Percentiles rank a stretch among this genome's conserved stretches.
Conservation (phyloP, 2,797 vertebrate species). For the Netta rufina region DNA sequence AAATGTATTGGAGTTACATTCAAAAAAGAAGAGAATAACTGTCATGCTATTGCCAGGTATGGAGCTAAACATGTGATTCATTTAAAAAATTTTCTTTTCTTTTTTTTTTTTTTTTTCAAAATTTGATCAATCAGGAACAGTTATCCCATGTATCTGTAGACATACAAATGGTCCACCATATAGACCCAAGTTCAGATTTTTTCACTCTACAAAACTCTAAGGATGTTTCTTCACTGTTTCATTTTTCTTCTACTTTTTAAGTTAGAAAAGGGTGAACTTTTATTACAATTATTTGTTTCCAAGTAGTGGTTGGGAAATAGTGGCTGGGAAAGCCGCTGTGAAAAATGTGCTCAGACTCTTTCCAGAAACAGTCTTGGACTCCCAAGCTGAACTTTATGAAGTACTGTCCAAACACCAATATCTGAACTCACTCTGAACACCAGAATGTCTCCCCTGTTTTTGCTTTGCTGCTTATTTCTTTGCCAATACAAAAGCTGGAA, state of each 20-base stretch:
- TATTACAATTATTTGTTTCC: background rate
- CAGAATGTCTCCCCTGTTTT: rapidly evolving
- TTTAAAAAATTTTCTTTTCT: background rate
- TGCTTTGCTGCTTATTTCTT: background rate
- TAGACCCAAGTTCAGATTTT: background rate
- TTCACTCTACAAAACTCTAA: background rate
- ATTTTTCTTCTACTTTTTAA: background rate
- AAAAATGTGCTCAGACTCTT: background rate
- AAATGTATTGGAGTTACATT: background rate
- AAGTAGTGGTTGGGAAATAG: rapidly evolving
- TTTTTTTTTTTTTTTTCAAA: background rate
- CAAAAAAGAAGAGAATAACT: background rate
- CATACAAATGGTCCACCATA: background rate
- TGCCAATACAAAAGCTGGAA: background rate
- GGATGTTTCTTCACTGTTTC: background rate
- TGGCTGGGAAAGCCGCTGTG: background rate
- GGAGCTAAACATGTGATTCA: background rate
- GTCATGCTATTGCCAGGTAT: background rate
- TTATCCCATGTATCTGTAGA: too few species aligned
- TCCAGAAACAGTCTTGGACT: background rate
- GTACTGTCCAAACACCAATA: background rate
- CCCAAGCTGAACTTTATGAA: background rate
- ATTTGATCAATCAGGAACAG: background rate
- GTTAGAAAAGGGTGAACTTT: background rate
- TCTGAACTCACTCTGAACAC: background rate